Evolutionary conservation across 1,140 invertebrate species (phyloP), one percentile per base, ranked within the genome.

Genomic region (Bombus waltoni): DNA sequence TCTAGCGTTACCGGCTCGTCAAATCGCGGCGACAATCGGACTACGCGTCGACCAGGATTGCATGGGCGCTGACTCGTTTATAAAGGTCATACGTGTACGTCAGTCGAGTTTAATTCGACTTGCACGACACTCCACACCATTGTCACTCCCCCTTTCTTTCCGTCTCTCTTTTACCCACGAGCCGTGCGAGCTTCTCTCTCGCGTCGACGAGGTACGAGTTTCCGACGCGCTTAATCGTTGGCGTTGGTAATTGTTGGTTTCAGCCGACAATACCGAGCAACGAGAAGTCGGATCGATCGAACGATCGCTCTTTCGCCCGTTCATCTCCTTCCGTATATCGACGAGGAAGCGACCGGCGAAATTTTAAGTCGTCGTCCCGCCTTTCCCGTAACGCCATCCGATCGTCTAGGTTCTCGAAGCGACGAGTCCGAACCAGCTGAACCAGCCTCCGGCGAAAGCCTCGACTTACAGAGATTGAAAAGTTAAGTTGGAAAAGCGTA

Each of bases 241-340:
- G 77, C 42, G 79, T 75, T 88, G 85, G 79, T 91, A 93, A 93
- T 93, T 93, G 92, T 94, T 92, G 90, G 87, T 93, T 90, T 85
- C 76, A 91, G 71, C 59, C 81, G 78, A 70, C 76, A 79, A 88
- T 74, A 66, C 53, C 32, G 42, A 10, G 47, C 66, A 35, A 44
- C 53, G 47, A n/a, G 3, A 10, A 44, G 28, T 42, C 13, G 25
- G 38, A 35, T 25, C 35, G 38, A n/a, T 40, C 38, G 68, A 25
- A 5, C 32, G 32, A 35, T 35, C 2, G 32, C 65, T 68, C 65
- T 18, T 35, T 38, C 22, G 68, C 3, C 22, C 35, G 35, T 25
- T 40, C 35, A 1, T 18, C 66, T 35, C 1, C 5, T 68, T 38
- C 35, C 32, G 40, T 2, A 15, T 40, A 10, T 8, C 47, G 15